These are phyloP conservation scores for Taurulus bubalis DNA, from an alignment of 2,113 vertebrate genomes.

Conservation along the genomic window DNA sequence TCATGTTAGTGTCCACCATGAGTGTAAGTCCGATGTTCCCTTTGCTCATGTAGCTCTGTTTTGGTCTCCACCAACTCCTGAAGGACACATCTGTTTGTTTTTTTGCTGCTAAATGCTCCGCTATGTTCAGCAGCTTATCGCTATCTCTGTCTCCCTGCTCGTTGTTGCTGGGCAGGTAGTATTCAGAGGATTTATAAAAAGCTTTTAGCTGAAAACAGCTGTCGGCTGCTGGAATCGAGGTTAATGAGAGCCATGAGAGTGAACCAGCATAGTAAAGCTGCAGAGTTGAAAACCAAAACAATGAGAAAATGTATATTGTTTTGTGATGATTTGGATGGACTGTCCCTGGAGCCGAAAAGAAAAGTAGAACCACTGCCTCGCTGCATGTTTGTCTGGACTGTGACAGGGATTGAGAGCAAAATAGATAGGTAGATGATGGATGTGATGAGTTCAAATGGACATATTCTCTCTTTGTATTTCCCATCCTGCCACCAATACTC, in stretches of 20 bases:
- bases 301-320: background rate
- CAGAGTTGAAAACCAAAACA: background rate
- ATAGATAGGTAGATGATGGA: constrained; percentile 25
- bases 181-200: background rate
- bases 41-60: background rate
- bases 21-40: background rate
- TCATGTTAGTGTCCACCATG: background rate
- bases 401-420: background rate
- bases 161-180: background rate
- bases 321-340: background rate
- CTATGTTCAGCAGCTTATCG: background rate
- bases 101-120: background rate
- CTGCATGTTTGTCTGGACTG: constrained; percentile 24
- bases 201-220: constrained; percentile 10
- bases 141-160: background rate
- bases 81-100: too few relatives aligned
- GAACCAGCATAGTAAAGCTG: background rate
- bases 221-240: background rate
- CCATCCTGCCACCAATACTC: constrained; percentile 21
- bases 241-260: background rate
- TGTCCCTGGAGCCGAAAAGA: constrained; percentile 19
- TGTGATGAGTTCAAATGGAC: constrained; percentile 20
- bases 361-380: constrained; percentile 4
- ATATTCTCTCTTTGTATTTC: constrained; percentile 1
- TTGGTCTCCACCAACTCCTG: background rate